Percentiles rank a stretch among this genome's conserved stretches.
phyloP scores from a whole-genome alignment of 2,113 vertebrate species.

The Cranoglanis bouderius region DNA sequence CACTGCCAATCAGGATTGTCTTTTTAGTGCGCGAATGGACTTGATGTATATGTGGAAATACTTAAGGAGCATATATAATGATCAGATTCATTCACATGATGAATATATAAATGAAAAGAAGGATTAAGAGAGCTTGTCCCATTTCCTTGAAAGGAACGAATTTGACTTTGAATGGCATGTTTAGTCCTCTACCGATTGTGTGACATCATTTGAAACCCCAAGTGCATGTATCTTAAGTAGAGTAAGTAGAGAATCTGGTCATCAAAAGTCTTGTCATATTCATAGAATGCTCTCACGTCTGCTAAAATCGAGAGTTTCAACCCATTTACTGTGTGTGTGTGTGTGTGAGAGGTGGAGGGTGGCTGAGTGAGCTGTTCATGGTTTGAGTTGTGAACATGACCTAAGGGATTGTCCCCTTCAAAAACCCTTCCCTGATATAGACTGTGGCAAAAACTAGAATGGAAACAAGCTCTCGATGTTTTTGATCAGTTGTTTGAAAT shows the following conservation, averaged over 20 bases:
- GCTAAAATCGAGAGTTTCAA: slow-evolving; percentile 34
- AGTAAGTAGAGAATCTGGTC: neutral
- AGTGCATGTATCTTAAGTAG: neutral
- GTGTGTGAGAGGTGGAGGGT: slow-evolving; percentile 22
- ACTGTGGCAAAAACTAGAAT: slow-evolving; percentile 23
- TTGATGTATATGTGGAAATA: neutral
- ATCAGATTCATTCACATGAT: neutral
- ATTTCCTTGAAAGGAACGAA: neutral
- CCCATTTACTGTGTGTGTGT: slow-evolving; percentile 26
- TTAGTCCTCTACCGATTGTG: neutral
- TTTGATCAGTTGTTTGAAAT: slow-evolving; percentile 42
- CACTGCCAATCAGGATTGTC: neutral
- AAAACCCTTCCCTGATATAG: slow-evolving; percentile 40
- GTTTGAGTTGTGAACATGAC: slow-evolving; percentile 34
- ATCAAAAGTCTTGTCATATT: neutral
- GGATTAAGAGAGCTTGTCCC: neutral
- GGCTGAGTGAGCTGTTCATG: slow-evolving; percentile 28
- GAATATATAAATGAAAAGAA: neutral
- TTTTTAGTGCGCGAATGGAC: neutral
- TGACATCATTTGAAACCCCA: neutral
- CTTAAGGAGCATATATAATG: neutral
- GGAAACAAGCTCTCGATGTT: slow-evolving; percentile 34
- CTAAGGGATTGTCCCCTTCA: slow-evolving; percentile 42
- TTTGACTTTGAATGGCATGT: neutral
- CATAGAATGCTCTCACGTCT: slow-evolving; percentile 16